Conservation (phyloP, 2,113 vertebrate genomes). For the Chaetura pelagica region DNA sequence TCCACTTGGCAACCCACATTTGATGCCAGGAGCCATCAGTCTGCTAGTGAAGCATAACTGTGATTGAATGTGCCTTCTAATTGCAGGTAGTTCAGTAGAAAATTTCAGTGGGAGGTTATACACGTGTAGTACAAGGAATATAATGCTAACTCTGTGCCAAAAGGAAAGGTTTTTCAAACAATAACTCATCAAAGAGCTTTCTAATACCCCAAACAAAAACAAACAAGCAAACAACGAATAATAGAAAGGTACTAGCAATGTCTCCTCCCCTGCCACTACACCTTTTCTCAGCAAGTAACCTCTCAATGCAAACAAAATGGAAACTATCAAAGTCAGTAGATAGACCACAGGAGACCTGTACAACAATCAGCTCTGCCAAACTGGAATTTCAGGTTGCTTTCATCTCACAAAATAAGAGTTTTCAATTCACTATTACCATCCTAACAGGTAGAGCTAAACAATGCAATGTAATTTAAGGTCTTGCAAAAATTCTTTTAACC, state of each 20-base stretch:
- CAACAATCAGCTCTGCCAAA: slow-evolving; percentile 23
- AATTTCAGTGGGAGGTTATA: neutral
- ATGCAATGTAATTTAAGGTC: neutral
- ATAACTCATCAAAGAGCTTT: neutral
- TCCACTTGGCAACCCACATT: neutral
- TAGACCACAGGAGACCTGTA: neutral
- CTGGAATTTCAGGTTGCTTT: slow-evolving; percentile 62
- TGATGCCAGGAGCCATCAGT: neutral
- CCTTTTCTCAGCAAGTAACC: neutral
- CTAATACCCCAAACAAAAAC: neutral
- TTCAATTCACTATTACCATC: neutral
- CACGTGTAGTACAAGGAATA: neutral
- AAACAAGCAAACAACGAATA: neutral
- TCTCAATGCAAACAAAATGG: slow-evolving; percentile 4
- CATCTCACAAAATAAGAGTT: slow-evolving; percentile 1
- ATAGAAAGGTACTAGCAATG: neutral
- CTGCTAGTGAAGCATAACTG: neutral
- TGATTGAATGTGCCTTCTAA: neutral
- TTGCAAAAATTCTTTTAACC: neutral
- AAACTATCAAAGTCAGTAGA: neutral
- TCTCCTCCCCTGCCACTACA: neutral
- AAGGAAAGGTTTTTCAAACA: neutral
- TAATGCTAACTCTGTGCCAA: neutral
- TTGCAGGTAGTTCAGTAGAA: neutral
- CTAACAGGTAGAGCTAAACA: neutral